These are phyloP conservation scores for Psilopogon haemacephalus DNA, from an alignment of 2,113 vertebrate species.

Conservation along the genomic window DNA sequence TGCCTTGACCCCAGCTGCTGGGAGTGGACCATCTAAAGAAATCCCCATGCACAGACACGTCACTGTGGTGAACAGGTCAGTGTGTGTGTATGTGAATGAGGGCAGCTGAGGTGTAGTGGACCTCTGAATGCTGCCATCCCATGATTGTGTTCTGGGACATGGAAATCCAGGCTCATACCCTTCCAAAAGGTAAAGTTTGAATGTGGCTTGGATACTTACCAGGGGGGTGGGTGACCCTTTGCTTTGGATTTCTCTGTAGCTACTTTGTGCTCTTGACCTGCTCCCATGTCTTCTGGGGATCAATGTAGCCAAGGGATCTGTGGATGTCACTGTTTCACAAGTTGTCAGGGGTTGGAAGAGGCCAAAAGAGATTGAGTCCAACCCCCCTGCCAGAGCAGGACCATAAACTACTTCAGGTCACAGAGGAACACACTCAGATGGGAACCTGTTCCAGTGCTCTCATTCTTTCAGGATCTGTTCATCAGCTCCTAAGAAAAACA, in stretches of 20 bases:
- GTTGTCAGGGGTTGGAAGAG: no score
- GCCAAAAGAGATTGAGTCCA: no score
- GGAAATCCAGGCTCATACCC: accelerated
- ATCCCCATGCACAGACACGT: conserved; percentile 64
- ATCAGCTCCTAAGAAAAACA: no score
- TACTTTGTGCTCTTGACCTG: neutral
- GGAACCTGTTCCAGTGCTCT: no score
- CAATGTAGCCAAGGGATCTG: no score
- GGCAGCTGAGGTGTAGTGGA: no score
- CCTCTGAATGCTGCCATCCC: no score
- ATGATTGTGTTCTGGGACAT: accelerated
- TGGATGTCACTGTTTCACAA: neutral
- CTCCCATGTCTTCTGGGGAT: neutral
- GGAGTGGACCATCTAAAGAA: conserved; percentile 54
- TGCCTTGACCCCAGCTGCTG: conserved; percentile 35
- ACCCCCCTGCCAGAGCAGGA: no score
- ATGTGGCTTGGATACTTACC: accelerated
- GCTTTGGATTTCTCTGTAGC: neutral
- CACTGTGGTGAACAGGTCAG: conserved; percentile 68
- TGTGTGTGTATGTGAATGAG: neutral
- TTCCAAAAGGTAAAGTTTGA: neutral
- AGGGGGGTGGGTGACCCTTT: neutral
- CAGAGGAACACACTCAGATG: no score
- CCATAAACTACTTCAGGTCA: no score
- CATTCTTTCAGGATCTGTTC: no score